Evolutionary conservation across 1,140 invertebrate genomes (phyloP).

Genomic region (Drosophila lini): DNA sequence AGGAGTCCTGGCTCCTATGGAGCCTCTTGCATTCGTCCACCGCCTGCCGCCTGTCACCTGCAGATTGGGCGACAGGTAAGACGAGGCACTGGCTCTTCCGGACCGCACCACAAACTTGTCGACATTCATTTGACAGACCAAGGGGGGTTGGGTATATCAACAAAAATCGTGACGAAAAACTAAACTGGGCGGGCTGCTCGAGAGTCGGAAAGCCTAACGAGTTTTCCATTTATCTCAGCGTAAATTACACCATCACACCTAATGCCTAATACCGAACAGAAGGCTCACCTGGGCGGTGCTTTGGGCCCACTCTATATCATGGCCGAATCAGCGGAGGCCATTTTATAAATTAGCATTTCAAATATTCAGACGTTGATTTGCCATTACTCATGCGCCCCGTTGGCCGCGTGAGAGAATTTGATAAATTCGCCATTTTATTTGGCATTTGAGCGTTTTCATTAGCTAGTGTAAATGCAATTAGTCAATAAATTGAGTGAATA

Average conservation of each 20-base stretch:
- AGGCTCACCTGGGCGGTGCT: not conserved
- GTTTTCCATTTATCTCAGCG: conserved; percentile 43
- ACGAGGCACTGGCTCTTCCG: not conserved
- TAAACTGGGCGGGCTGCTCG: not conserved
- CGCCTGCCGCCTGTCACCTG: conserved; percentile 39
- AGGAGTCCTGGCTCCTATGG: not conserved
- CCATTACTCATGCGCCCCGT: conserved; percentile 50
- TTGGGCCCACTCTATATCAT: conserved; percentile 9
- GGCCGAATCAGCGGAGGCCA: conserved; percentile 34
- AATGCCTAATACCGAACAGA: conserved; percentile 2
- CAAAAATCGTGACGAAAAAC: conserved; percentile 19
- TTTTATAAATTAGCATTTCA: conserved; percentile 65
- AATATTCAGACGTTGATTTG: conserved; percentile 63
- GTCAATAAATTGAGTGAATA: conserved; percentile 81
- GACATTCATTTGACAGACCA: conserved; percentile 42
- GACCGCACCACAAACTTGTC: conserved; percentile 24
- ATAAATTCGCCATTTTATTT: conserved; percentile 79
- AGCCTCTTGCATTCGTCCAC: conserved; percentile 9
- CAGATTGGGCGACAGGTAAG: conserved; percentile 33
- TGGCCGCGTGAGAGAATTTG: conserved; percentile 57
- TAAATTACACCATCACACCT: conserved; percentile 53
- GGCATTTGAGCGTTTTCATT: conserved; percentile 68
- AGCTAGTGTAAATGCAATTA: conserved; percentile 75
- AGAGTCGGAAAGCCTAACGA: conserved; percentile 7
- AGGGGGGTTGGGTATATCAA: not conserved